Conservation (phyloP, 2,888 invertebrate genomes). For the Drosophila fulvimacula region DNA sequence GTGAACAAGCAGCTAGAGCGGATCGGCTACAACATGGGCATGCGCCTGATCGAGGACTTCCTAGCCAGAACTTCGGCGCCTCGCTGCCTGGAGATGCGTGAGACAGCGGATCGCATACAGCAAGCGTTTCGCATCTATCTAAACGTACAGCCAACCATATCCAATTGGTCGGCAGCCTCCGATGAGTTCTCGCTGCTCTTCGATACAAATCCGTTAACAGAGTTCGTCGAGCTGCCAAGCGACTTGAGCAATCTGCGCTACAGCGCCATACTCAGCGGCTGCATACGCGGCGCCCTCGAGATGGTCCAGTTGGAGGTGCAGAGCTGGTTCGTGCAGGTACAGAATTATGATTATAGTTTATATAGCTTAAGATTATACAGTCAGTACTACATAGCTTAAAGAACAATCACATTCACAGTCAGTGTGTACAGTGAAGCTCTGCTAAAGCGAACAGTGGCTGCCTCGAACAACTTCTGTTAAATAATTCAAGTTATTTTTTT, state of each 20-base stretch:
- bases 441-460: conserved; percentile 2
- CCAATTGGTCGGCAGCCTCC: conserved; percentile 96
- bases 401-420: conserved; percentile 3
- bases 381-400: not conserved
- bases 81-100: conserved; percentile 97
- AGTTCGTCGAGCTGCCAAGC: conserved; percentile 98
- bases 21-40: conserved; percentile 99
- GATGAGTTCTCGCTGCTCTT: conserved; percentile 98
- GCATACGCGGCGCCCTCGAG: conserved; percentile 96
- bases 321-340: conserved; percentile 94
- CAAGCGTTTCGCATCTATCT: conserved; percentile 92
- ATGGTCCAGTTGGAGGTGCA: conserved; percentile 99
- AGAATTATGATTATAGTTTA: not conserved
- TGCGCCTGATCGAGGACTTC: conserved; percentile 98
- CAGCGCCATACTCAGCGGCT: conserved; percentile 96
- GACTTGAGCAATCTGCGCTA: conserved; percentile 93
- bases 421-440: conserved; percentile 11
- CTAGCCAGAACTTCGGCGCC: conserved; percentile 95
- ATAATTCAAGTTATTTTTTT: no score
- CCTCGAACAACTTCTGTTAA: no score
- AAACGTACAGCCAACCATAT: conserved; percentile 95
- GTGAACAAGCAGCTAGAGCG: conserved; percentile 98
- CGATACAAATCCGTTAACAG: conserved; percentile 97
- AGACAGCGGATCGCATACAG: conserved; percentile 98
- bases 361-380: not conserved